Evolutionary conservation across 2,797 vertebrate genomes (phyloP), one percentile per base, ranked within the genome.

Genomic region (Lagothrix lagotricha): DNA sequence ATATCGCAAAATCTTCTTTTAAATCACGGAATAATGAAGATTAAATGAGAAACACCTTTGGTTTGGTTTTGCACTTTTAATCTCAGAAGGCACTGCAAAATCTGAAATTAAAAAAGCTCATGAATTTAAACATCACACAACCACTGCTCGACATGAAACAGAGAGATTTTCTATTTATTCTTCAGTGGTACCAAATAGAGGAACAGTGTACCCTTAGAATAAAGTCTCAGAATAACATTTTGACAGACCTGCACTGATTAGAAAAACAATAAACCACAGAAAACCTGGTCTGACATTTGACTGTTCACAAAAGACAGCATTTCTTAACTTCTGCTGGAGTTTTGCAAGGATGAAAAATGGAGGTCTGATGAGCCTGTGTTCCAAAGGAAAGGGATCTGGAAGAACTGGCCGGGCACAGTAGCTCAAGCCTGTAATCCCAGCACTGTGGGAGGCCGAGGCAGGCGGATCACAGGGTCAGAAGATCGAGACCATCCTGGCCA

Each of bases 41-140:
- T 85, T 67, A 76, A 94, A 84, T 52, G 5, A 86, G 41, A 20
- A 58, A 24, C 20, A 36, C 33, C 19, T 57, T 72, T 67, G 57
- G 13, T 73, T 87, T 92, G 86, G n/a, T 95, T 92, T 92, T 92
- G 83, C 77, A 46, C 36, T 93, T 91, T 91, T 94, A 77, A 89
- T 76, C 73, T 84, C 44, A 20, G 57, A 67, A 90, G 26, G 52
- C 26, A 52, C 30, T 39, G 41, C n/a, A 91, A 96, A 94, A 72
- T 92, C 46, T 91, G 19, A 93, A 92, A 85, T 61, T 44, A 89
- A 22, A 96, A 87, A 76, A 7, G 28, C 46, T 85, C 46, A 86
- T 46, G 87, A 90, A 90, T 28, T 67, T 84, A 81, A 92, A 52
- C 33, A 41, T 72, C 5, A 90, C 20, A 64, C 7, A 19, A 70